Evolutionary conservation across 2,113 vertebrate species (phyloP), one percentile per base, ranked within the genome.

Genomic region (Dendropsophus ebraccatus): DNA sequence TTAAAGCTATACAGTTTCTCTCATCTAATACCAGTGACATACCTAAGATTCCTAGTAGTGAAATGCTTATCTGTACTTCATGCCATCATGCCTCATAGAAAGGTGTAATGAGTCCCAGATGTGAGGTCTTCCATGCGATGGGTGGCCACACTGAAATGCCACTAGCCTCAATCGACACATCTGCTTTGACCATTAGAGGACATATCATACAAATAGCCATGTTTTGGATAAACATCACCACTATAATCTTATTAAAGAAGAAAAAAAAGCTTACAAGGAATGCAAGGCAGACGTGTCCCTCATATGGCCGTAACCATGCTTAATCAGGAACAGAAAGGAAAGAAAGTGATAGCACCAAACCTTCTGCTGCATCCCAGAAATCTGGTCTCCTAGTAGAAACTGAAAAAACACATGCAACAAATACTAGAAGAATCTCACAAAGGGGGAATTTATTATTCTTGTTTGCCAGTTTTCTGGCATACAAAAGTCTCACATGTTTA

Each of bases 171-270:
- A 72, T 49, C 17, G 12, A 41, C 17, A 81, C 85, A 87, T 87
- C 85, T 87, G 85, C 85, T 87, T 60, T 81, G 85, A 28, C 69
- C 78, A 81, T 87, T 73, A 73, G 67, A 58, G 32, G 73, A 56
- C 32, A 49, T 81, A 73, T 73, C 77, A 86, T 81, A 62, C 78
- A 81, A 62, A 87, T 80, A 81, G 25, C 60, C 17, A 45, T 45
- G 37, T 86, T 54, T 50, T 81, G 78, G 67, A 87, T 73, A 81
- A 87, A 87, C 54, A 87, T 19, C 35, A 49, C 77, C 77, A 52
- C 74, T 37, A 30, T 37, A 78, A 62, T 72, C 73, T 67, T 77
- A 77, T 77, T 86, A 70, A 80, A 58, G 75, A 75, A 30, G 56
- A 52, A 72, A 25, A 70, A 41, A 8, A 25, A 81, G 47, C 62